Evolutionary conservation across 2,888 invertebrate genomes (phyloP), one percentile per base, ranked within the genome.

Genomic region (Polia nebulosa): DNA sequence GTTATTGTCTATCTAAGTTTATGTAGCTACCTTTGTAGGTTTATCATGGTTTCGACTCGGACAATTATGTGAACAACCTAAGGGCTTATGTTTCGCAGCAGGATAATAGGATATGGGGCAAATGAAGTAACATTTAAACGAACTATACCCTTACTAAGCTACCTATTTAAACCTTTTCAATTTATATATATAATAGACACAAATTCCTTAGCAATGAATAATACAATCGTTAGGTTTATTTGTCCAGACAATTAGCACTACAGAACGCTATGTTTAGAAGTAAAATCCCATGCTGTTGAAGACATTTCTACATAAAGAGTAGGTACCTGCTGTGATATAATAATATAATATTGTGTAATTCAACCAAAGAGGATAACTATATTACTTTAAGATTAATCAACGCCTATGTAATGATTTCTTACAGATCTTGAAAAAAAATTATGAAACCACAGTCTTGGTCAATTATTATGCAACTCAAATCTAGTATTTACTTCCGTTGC

Each of bases 191-290:
- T n/a, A 44, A 32, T 27, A 45, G 36, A 52, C 15, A 44, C n/a
- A 45, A 66, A 56, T 52, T 55, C 55, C 55, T 32, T 13, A 45
- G 41, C 39, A 34, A 64, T 61, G 52, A 45, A 27, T 29, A 39
- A 1, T 44, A 34, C 11, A 25, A 39, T 39, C 22, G 25, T 27
- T 55, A 53, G 25, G 32, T 58, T 29, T 69, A 75, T 77, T 64
- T 63, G 59, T 63, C 15, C 6, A 2, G 0, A 11, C n/a, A 64
- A 34, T 79, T 75, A 75, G 49, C 80, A 57, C 60, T 29, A 15
- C 15, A 34, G 4, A 36, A 27, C 25, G 25, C 36, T 49, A 52
- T 57, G 20, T 44, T 55, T 25, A 52, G 11, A 53, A 39, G 45
- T 59, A 17, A 39, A 71, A 25, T 22, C n/a, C 17, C 17, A 65